Evolutionary conservation across 2,797 vertebrate species (phyloP).

Genomic region (Clarias laeviceps): DNA sequence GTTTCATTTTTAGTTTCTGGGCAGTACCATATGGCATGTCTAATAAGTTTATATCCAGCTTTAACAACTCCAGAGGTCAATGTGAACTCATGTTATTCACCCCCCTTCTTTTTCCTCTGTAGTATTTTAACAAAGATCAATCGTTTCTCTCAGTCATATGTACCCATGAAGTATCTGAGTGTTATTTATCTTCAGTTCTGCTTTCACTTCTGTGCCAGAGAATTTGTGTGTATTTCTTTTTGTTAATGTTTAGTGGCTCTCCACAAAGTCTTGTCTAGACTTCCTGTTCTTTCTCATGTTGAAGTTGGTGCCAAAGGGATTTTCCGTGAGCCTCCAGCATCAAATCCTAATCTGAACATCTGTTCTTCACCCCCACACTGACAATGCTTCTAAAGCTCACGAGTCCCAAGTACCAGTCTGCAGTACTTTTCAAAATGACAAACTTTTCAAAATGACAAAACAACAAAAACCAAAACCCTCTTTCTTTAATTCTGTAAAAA

Average conservation of each 20-base stretch:
- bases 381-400: background rate
- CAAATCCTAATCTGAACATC: slow-evolving; percentile 31
- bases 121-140: slow-evolving; percentile 17
- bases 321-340: background rate
- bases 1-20: background rate
- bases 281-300: background rate
- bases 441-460: background rate
- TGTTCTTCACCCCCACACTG: slow-evolving; percentile 19
- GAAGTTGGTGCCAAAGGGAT: slow-evolving; percentile 34
- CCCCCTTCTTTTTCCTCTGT: background rate
- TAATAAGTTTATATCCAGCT: background rate
- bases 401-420: background rate
- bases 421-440: background rate
- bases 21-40: background rate
- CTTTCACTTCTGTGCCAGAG: background rate
- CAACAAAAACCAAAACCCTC: background rate
- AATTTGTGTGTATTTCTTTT: background rate
- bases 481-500: background rate
- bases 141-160: background rate
- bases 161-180: too few relatives aligned
- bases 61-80: background rate
- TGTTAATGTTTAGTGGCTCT: slow-evolving; percentile 6
- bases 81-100: background rate
- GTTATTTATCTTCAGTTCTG: background rate
- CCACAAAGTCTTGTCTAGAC: slow-evolving; percentile 12